A percentile compares a stretch with the other conserved stretches of the same genome.
Conservation (phyloP, 2,113 vertebrate species). For the Nerophis ophidion region DNA sequence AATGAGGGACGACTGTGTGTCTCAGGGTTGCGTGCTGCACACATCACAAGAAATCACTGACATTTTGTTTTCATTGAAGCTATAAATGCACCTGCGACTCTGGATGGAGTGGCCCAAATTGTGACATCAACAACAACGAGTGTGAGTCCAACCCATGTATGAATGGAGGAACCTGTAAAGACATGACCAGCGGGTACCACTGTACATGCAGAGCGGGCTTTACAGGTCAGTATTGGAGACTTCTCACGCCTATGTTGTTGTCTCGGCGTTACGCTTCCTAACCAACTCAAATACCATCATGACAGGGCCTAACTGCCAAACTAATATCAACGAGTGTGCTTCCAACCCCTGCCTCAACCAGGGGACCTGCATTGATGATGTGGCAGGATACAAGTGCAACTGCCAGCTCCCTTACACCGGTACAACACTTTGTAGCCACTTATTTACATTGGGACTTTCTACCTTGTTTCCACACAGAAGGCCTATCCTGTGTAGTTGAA, state of each 20-base stretch:
- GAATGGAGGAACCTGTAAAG: slow-evolving; percentile 88
- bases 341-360: slow-evolving; percentile 97
- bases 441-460: slow-evolving; percentile 8
- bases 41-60: slow-evolving; percentile 1
- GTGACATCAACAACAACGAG: slow-evolving; percentile 87
- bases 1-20: background rate
- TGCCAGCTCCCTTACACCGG: slow-evolving; percentile 91
- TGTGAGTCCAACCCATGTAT: slow-evolving; percentile 85
- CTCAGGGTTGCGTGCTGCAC: background rate
- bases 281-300: slow-evolving; percentile 37
- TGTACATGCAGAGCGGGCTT: slow-evolving; percentile 91
- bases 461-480: slow-evolving; percentile 28
- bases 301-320: slow-evolving; percentile 94
- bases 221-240: slow-evolving; percentile 75
- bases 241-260: background rate
- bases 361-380: slow-evolving; percentile 90
- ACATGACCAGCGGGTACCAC: slow-evolving; percentile 93
- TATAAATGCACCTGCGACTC: slow-evolving; percentile 87
- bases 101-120: slow-evolving; percentile 88
- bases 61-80: slow-evolving; percentile 39
- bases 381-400: slow-evolving; percentile 93
- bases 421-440: slow-evolving; percentile 45
- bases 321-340: slow-evolving; percentile 95
- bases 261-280: slow-evolving; percentile 13
- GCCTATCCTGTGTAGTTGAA: slow-evolving; percentile 52